Percentiles rank a stretch among this genome's conserved stretches.
Evolutionary conservation across 2,113 vertebrate species (phyloP).

Genomic region (Ellobius talpinus): DNA sequence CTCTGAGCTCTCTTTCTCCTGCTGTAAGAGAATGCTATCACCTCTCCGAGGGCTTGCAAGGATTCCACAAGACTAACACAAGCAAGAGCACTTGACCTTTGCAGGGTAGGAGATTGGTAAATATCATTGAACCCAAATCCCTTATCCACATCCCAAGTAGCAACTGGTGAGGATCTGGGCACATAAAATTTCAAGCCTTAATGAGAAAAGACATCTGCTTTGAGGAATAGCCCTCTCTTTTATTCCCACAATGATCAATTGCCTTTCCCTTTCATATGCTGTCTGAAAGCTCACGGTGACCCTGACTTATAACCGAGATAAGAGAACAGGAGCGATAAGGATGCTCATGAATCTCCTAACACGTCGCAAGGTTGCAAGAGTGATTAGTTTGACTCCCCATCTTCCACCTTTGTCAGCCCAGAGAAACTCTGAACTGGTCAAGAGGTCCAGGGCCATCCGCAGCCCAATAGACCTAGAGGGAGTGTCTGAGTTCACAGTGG

Average conservation of each 20-base stretch:
- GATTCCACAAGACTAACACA: neutral
- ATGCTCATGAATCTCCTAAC: neutral
- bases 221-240: conserved; percentile 2
- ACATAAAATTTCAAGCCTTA: neutral
- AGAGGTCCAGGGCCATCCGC: neutral
- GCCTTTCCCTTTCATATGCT: neutral
- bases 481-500: neutral
- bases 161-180: neutral
- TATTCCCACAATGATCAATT: conserved; percentile 50
- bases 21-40: neutral
- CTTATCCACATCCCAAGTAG: neutral
- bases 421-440: conserved; percentile 10
- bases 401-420: conserved; percentile 11
- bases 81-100: conserved; percentile 10
- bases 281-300: conserved; percentile 44
- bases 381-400: neutral
- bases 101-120: neutral
- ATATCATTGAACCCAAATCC: neutral
- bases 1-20: neutral
- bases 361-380: neutral
- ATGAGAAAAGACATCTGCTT: conserved; percentile 54
- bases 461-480: neutral
- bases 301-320: conserved; percentile 65
- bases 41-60: neutral
- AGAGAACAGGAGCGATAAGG: conserved; percentile 36